Conservation (phyloP, 2,113 vertebrate genomes). For the Microcebus jonahi region DNA sequence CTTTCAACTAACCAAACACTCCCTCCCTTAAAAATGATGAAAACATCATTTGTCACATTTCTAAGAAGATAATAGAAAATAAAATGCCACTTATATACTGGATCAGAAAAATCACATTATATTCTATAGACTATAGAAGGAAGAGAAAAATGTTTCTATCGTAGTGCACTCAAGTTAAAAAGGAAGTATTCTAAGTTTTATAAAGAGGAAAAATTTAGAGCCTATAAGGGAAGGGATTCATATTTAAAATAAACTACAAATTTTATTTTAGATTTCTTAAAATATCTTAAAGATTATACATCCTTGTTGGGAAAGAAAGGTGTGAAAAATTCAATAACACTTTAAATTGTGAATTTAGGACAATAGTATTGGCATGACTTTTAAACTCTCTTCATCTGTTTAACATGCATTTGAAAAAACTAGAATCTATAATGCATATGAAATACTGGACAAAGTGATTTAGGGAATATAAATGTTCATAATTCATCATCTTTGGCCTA, state of each 20-base stretch:
- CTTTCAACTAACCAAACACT: constrained; percentile 2
- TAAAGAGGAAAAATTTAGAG: background rate
- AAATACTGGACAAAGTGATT: background rate
- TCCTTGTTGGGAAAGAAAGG: background rate
- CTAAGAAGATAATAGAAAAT: constrained; percentile 15
- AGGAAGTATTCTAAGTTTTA: background rate
- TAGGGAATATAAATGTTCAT: background rate
- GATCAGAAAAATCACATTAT: background rate
- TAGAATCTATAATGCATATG: background rate
- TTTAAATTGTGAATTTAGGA: background rate
- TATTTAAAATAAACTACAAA: background rate
- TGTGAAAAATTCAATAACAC: background rate
- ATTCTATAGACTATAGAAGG: background rate
- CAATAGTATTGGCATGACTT: background rate
- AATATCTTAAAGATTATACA: background rate
- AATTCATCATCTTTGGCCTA: background rate
- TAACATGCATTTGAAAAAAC: constrained; percentile 10
- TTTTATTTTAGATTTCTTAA: background rate
- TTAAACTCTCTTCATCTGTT: background rate
- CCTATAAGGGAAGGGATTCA: background rate
- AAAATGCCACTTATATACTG: background rate
- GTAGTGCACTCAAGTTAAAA: background rate
- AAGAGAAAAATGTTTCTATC: background rate
- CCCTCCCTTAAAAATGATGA: background rate
- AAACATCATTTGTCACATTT: background rate